Conservation (phyloP, 2,113 vertebrate genomes). For the Ptilonorhynchus violaceus region DNA sequence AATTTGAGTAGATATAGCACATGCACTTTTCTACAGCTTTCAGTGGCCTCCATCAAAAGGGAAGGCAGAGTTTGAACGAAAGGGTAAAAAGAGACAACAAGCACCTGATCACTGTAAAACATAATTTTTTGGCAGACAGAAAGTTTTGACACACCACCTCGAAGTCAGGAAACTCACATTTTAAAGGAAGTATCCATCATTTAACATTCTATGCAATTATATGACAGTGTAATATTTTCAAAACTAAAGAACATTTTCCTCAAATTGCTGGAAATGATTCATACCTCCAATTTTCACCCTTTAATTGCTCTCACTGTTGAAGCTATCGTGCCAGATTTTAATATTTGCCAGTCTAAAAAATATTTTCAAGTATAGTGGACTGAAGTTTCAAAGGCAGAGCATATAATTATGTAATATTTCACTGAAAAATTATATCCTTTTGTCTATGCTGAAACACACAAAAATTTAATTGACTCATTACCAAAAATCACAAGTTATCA, state of each 20-base stretch:
- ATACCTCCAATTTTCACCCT: constrained; percentile 3
- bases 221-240: background rate
- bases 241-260: background rate
- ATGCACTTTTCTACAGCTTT: background rate
- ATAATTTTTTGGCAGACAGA: background rate
- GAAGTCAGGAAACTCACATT: background rate
- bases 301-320: constrained; percentile 8
- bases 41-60: background rate
- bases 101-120: background rate
- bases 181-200: background rate
- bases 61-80: background rate
- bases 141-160: background rate
- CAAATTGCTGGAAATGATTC: background rate
- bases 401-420: background rate
- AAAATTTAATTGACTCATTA: background rate
- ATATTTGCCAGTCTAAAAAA: background rate
- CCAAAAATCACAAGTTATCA: background rate
- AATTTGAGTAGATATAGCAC: background rate
- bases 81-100: background rate
- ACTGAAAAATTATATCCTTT: background rate
- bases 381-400: background rate
- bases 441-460: background rate
- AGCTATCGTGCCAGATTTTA: background rate
- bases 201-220: constrained; percentile 22
- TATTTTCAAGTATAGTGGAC: background rate